These are phyloP conservation scores for Plodia interpunctella DNA, from an alignment of 1,140 invertebrate species.

Conservation along the genomic window DNA sequence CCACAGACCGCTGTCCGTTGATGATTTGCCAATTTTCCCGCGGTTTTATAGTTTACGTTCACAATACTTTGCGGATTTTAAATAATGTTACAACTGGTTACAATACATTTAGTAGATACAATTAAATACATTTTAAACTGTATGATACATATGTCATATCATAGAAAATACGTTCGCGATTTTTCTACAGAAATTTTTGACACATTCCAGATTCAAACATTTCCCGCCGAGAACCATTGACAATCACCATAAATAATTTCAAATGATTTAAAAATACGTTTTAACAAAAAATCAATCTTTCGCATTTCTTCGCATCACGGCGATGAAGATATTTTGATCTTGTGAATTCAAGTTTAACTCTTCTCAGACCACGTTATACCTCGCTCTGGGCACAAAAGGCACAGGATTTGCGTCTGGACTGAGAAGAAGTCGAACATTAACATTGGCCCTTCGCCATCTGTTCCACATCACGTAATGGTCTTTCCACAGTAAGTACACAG, in stretches of 20 bases:
- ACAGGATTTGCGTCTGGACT: conserved; percentile 59
- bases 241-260: not conserved
- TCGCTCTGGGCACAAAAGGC: conserved; percentile 59
- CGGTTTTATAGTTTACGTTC: not conserved
- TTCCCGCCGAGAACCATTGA: not conserved
- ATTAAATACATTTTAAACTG: too few species aligned
- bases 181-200: too few species aligned
- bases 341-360: not conserved
- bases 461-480: conserved; percentile 74
- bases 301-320: too few species aligned
- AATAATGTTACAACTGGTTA: too few species aligned
- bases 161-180: too few species aligned
- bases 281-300: not conserved
- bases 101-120: too few species aligned
- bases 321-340: too few species aligned
- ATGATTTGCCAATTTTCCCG: not conserved
- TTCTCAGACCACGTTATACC: conserved; percentile 56
- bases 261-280: not conserved
- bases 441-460: conserved; percentile 65
- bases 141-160: too few species aligned
- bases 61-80: not conserved
- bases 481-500: conserved; percentile 70
- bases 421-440: conserved; percentile 63
- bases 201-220: not conserved
- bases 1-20: not conserved